Conservation (phyloP, 2,888 invertebrate species). For the Caenorhabditis wallacei region DNA sequence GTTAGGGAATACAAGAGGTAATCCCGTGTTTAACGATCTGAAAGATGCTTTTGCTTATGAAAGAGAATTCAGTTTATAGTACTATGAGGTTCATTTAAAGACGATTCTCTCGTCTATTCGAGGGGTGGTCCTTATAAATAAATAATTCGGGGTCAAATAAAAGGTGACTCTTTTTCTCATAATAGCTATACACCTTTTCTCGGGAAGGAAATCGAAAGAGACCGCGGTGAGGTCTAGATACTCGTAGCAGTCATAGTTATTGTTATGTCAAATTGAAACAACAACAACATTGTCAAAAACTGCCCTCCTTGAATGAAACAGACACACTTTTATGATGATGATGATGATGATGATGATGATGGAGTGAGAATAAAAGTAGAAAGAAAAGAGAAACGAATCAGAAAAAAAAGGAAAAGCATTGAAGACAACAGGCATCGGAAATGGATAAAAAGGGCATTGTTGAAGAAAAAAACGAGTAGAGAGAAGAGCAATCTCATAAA, state of each 20-base stretch:
- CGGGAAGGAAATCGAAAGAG: slow-evolving; percentile 5
- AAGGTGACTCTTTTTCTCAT: slow-evolving; percentile 23
- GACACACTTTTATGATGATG: slow-evolving; percentile 18
- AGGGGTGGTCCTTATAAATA: not conserved
- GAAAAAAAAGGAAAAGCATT: slow-evolving; percentile 7
- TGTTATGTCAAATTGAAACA: slow-evolving; percentile 5
- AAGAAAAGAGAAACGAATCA: slow-evolving; percentile 5
- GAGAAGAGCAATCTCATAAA: slow-evolving; percentile 20
- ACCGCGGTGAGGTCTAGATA: slow-evolving; percentile 1
- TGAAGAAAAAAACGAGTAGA: not conserved
- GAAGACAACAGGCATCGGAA: not conserved
- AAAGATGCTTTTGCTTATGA: too few species aligned
- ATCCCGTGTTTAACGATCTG: too few species aligned
- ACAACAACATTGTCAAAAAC: slow-evolving; percentile 24
- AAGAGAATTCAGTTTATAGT: too few species aligned
- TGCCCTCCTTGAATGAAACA: slow-evolving; percentile 6
- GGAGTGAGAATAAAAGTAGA: slow-evolving; percentile 18
- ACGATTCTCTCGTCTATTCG: not conserved
- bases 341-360: slow-evolving; percentile 41
- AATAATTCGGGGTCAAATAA: slow-evolving; percentile 22
- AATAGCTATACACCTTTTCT: slow-evolving; percentile 35
- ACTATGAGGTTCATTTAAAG: too few species aligned
- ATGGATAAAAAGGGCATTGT: slow-evolving; percentile 12
- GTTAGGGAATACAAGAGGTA: slow-evolving; percentile 5
- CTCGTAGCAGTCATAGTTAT: slow-evolving; percentile 3